Conservation (phyloP, 1,140 invertebrate species). For the Cydia pomonella region DNA sequence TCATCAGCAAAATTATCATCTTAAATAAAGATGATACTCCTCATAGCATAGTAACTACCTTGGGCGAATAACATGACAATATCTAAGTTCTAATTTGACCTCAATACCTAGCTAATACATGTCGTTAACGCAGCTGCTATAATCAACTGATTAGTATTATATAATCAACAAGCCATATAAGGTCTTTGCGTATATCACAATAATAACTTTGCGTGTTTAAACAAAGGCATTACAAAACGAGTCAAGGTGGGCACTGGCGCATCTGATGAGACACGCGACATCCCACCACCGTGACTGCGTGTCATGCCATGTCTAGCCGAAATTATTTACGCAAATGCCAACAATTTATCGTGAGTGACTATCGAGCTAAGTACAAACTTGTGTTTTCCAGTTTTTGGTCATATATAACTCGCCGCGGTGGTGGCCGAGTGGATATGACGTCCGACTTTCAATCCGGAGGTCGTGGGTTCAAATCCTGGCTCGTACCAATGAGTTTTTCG, state of each 20-base stretch:
- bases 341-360: background rate
- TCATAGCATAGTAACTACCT: too few species aligned
- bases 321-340: background rate
- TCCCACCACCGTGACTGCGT: background rate
- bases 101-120: background rate
- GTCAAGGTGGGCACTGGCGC: background rate
- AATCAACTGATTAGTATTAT: background rate
- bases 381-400: too few species aligned
- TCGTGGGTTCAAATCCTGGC: too few species aligned
- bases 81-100: background rate
- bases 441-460: too few species aligned
- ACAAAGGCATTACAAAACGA: background rate
- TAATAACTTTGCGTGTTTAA: background rate
- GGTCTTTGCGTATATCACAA: background rate
- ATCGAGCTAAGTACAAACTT: too few species aligned
- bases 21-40: too few species aligned
- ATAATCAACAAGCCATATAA: background rate
- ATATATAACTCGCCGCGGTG: too few species aligned
- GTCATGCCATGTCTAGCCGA: background rate
- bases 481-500: too few species aligned
- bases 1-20: too few species aligned
- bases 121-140: background rate
- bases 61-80: too few species aligned
- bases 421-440: too few species aligned
- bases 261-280: constrained; percentile 12